Evolutionary conservation across 2,888 invertebrate genomes (phyloP), one percentile per base, ranked within the genome.

Genomic region (Dolomedes plantarius): DNA sequence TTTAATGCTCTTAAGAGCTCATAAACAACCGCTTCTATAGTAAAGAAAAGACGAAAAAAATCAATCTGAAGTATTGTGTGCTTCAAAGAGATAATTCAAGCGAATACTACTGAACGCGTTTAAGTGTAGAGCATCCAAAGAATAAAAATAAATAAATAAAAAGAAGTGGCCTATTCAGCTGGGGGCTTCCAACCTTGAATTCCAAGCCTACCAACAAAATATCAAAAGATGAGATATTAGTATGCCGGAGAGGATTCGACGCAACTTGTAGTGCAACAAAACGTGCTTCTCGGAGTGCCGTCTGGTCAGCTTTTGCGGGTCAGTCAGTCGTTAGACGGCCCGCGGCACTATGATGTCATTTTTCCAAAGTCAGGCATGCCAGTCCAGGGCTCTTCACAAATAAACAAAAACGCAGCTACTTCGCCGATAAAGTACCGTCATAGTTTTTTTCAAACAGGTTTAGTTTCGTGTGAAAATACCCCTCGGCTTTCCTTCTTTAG

Each of bases 291-390:
- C 32, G 56, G 46, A 39, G 75, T 75, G 56, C 56, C 36, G 79
- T 76, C 77, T 80, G 86, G 80, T 72, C 71, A 86, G 74, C 68
- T 28, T 86, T 86, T 69, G 64, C 86, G 69, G 86, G 86, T 86
- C 86, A 86, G 71, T 86, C 86, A 86, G 86, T 76, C 80, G 77
- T 71, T 75, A 72, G 62, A 46, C 41, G n/a, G 75, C 80, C 74
- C 69, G 19, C 29, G 29, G 86, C 72, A 13, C 7, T 62, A 71
- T 86, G 86, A 86, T 69, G 75, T 86, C 86, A 86, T 71, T 78
- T 67, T 65, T 62, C 32, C 56, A 65, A 56, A 77, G 67, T 50
- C 71, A 62, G 28, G 69, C 82, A 72, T 75, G 27, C 69, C 69
- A 50, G 39, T 29, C 41, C 11, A 68, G 41, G 41, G 73, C 28